Conservation (phyloP, 2,888 invertebrate genomes). For the Liodrosophila aerea region DNA sequence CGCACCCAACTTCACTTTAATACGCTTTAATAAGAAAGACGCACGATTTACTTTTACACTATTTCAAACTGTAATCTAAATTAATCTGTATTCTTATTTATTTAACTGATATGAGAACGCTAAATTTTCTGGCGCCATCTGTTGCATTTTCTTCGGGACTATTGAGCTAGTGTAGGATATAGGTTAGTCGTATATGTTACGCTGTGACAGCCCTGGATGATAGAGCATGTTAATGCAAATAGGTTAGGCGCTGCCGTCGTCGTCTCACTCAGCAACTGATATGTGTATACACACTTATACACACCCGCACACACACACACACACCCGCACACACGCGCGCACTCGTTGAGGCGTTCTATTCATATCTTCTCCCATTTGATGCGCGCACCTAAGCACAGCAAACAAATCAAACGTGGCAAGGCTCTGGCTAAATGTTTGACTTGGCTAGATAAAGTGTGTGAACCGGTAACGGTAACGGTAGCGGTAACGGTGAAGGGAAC, state of each 20-base stretch:
- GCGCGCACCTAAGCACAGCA: constrained; percentile 41
- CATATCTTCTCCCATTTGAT: constrained; percentile 28
- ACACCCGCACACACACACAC: constrained; percentile 1
- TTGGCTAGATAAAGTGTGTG: constrained; percentile 26
- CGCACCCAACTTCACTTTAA: too few relatives aligned
- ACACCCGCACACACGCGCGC: not conserved
- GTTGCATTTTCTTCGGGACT: not conserved
- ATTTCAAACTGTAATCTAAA: too few relatives aligned
- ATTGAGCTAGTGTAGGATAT: constrained; percentile 9
- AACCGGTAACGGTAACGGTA: constrained; percentile 4
- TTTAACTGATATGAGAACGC: too few relatives aligned
- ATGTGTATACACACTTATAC: constrained; percentile 11
- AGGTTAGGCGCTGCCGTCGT: constrained; percentile 10
- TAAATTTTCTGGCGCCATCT: too few relatives aligned
- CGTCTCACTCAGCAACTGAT: constrained; percentile 14
- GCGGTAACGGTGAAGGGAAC: constrained; percentile 15
- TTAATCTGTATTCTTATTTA: too few relatives aligned
- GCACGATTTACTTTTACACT: too few relatives aligned
- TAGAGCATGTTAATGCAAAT: constrained; percentile 32
- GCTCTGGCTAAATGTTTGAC: constrained; percentile 56
- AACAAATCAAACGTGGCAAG: constrained; percentile 64
- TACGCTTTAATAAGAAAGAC: too few relatives aligned
- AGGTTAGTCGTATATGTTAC: not conserved
- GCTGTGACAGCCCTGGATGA: constrained; percentile 18
- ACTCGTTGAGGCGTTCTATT: constrained; percentile 10